Evolutionary conservation across 2,113 vertebrate species (phyloP).

Genomic region (Isichthys henryi): DNA sequence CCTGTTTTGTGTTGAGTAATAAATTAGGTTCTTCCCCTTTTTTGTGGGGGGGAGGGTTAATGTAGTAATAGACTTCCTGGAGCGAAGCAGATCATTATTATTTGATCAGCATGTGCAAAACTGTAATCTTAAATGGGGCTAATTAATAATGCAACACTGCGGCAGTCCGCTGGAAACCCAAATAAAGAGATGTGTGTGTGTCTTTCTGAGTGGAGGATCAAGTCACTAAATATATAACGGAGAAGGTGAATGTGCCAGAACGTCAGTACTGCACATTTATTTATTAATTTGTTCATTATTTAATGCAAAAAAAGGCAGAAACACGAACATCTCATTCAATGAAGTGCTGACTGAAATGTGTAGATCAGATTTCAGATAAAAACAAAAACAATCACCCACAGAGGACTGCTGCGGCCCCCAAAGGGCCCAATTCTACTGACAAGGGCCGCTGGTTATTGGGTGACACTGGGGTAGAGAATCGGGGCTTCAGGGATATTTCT

Average conservation of each 20-base stretch:
- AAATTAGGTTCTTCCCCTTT: background rate
- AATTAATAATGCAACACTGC: background rate
- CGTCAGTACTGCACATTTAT: background rate
- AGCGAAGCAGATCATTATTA: background rate
- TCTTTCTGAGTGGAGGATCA: background rate
- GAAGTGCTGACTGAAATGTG: background rate
- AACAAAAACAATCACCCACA: background rate
- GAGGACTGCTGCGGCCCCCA: too few relatives aligned
- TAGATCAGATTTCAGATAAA: background rate
- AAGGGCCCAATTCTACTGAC: background rate
- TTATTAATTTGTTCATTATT: background rate
- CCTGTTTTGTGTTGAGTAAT: background rate
- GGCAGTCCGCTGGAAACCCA: background rate
- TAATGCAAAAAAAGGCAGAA: background rate
- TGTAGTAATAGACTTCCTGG: background rate
- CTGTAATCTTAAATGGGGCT: background rate
- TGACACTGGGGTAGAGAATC: background rate
- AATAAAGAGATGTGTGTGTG: background rate
- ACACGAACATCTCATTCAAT: too few relatives aligned
- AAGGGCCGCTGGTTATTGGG: background rate
- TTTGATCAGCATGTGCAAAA: slow-evolving; percentile 11
- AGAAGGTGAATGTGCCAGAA: background rate
- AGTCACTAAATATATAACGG: background rate
- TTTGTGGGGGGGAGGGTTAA: background rate
- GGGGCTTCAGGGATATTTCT: background rate